These are phyloP conservation scores for Mus spicilegus DNA, from an alignment of 2,113 vertebrate genomes.

Conservation along the genomic window DNA sequence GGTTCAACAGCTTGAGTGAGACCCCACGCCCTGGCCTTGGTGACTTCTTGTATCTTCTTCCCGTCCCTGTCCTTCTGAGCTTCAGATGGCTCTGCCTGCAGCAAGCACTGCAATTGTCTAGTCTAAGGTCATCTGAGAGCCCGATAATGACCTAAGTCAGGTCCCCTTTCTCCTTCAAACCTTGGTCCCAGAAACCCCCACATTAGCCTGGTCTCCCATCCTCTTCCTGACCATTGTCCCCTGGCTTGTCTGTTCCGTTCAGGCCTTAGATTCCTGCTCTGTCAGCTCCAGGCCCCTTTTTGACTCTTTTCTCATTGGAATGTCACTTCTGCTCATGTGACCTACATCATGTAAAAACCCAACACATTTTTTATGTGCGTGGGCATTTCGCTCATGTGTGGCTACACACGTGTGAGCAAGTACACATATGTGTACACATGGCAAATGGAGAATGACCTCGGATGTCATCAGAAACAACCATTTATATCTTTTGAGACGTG, in stretches of 20 bases:
- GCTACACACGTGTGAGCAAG: not conserved
- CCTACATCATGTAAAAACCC: not conserved
- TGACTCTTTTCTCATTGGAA: not conserved
- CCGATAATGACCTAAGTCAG: not conserved
- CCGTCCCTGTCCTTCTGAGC: not conserved
- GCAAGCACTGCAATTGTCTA: not conserved
- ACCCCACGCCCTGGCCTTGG: not conserved
- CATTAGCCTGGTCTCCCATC: accelerated
- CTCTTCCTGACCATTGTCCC: not conserved
- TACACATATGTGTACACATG: not conserved
- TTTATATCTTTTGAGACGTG: not conserved
- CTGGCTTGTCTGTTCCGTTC: not conserved
- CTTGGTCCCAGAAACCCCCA: accelerated
- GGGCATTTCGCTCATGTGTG: not conserved
- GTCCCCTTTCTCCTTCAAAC: not conserved
- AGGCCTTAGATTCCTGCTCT: not conserved
- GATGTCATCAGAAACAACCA: not conserved
- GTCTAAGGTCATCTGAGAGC: not conserved
- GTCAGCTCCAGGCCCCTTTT: not conserved
- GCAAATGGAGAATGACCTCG: not conserved
- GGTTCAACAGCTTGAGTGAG: not conserved
- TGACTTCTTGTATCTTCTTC: not conserved
- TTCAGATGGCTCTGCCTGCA: not conserved
- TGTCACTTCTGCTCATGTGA: not conserved
- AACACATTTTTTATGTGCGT: not conserved